These are phyloP conservation scores for Jacana jacana DNA, from an alignment of 2,113 vertebrate species.

Conservation along the genomic window DNA sequence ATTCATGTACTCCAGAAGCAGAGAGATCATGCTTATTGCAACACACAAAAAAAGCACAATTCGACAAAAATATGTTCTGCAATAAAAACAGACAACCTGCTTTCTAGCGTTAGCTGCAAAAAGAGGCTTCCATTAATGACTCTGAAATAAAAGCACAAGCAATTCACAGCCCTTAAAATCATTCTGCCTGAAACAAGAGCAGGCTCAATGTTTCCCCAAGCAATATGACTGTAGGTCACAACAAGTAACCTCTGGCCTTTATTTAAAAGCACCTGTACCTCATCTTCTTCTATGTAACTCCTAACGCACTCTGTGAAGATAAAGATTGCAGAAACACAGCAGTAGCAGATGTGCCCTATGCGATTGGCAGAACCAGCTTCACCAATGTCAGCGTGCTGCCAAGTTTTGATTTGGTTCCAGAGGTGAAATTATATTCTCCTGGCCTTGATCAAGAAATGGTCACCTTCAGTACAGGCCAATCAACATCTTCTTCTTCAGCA, in stretches of 20 bases:
- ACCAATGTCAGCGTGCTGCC: not conserved
- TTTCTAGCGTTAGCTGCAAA: not conserved
- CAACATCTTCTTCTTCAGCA: not conserved
- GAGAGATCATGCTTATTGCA: not conserved
- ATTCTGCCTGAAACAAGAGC: not conserved
- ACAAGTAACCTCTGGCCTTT: not conserved
- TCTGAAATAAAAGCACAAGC: not conserved
- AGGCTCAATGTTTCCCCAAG: not conserved
- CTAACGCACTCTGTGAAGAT: not conserved
- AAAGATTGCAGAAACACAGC: not conserved
- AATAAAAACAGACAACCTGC: not conserved
- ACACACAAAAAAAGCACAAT: not conserved
- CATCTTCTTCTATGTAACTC: not conserved
- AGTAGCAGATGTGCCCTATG: not conserved
- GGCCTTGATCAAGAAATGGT: not conserved
- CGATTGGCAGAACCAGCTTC: not conserved
- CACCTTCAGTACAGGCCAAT: not conserved
- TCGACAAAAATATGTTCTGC: not conserved
- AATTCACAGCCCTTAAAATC: not conserved
- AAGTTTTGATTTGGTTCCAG: not conserved
- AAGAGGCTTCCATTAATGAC: not conserved
- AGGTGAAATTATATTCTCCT: not conserved
- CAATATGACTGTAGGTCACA: not conserved
- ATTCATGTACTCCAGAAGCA: not conserved
- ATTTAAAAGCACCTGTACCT: not conserved